Percentiles rank a stretch among this genome's conserved stretches.
These are phyloP conservation scores for Ibidorhyncha struthersii DNA, from an alignment of 2,113 vertebrate genomes.

Conservation along the genomic window DNA sequence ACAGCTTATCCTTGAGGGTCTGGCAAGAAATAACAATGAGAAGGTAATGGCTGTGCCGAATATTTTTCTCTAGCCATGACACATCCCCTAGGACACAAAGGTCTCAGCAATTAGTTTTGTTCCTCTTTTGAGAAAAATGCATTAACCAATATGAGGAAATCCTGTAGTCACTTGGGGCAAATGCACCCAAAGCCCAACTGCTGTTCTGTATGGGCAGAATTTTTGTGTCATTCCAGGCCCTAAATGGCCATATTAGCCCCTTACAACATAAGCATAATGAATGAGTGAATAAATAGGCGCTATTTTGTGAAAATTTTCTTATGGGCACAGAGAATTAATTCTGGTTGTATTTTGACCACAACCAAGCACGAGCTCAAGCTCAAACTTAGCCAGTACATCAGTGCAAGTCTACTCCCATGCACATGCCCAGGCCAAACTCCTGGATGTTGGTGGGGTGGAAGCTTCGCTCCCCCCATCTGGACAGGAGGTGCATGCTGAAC, in stretches of 20 bases:
- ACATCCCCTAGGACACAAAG: conserved; percentile 49
- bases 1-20: conserved; percentile 59
- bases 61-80: conserved; percentile 14
- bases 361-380: not conserved
- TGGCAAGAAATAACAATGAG: conserved; percentile 54
- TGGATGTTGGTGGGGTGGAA: not conserved
- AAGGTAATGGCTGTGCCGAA: conserved; percentile 53
- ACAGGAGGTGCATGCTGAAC: not conserved
- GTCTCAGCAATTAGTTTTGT: conserved; percentile 41
- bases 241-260: not conserved
- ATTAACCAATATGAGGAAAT: not conserved
- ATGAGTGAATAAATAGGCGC: not conserved
- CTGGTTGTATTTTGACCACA: not conserved
- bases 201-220: not conserved
- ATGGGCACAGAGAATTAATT: not conserved
- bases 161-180: not conserved
- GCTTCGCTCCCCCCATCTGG: not conserved
- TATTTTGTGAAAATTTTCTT: not conserved
- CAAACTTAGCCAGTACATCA: not conserved
- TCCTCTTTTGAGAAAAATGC: not conserved
- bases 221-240: not conserved
- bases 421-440: not conserved
- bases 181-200: not conserved
- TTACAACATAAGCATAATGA: not conserved
- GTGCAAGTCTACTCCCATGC: not conserved